These are phyloP conservation scores for Phylloscopus trochilus DNA, from an alignment of 2,113 vertebrate species.

Conservation along the genomic window DNA sequence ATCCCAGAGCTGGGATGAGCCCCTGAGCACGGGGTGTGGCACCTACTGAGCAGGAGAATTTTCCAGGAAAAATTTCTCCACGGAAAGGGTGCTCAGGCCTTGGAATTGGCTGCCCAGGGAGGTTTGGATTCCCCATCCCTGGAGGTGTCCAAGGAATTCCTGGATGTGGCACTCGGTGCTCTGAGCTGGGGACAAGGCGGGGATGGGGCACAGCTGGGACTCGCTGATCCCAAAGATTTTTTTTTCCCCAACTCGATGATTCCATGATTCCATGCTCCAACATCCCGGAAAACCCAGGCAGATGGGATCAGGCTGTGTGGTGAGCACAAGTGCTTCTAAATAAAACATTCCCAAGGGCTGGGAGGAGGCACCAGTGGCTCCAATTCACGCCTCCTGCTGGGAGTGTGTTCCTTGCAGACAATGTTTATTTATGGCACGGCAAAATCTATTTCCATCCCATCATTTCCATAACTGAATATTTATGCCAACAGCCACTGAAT, in stretches of 20 bases:
- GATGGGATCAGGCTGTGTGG: not conserved
- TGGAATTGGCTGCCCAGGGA: not conserved
- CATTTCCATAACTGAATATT: slow-evolving; percentile 79
- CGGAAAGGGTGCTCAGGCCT: not conserved
- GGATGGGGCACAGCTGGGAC: accelerated
- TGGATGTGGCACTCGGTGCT: not conserved
- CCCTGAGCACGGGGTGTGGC: accelerated
- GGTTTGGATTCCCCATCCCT: not conserved
- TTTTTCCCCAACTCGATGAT: not conserved
- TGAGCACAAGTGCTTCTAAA: slow-evolving; percentile 44
- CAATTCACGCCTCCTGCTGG: slow-evolving; percentile 5
- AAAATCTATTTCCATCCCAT: slow-evolving; percentile 70
- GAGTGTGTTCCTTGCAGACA: slow-evolving; percentile 57
- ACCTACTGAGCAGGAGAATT: not conserved
- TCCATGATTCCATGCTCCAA: not conserved
- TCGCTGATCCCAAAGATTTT: not conserved
- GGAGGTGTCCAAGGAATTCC: not conserved
- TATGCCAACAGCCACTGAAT: slow-evolving; percentile 63
- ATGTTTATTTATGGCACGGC: slow-evolving; percentile 73
- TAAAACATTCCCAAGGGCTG: slow-evolving; percentile 51
- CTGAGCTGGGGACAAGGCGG: not conserved
- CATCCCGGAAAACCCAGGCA: not conserved
- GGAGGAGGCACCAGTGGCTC: slow-evolving; percentile 43
- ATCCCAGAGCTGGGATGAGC: not conserved
- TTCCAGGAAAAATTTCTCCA: not conserved